Base-by-base conservation (phyloP, 2,797 vertebrate species). In the Phaenicophaeus curvirostris region DNA sequence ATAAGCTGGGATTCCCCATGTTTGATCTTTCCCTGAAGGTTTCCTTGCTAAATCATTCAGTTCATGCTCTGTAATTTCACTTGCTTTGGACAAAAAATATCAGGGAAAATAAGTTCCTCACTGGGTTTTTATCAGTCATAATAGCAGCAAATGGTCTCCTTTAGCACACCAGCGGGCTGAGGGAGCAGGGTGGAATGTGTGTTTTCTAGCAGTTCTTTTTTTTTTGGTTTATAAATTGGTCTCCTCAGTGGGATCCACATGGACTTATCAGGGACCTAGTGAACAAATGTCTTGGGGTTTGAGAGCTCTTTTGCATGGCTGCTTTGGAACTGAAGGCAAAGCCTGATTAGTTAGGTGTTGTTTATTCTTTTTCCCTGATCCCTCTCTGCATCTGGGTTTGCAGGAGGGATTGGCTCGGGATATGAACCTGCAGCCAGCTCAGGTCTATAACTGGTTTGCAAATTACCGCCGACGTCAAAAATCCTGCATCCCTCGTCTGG, bases 401-500 rank as follows among this genome's bases (percentile, higher is more conserved):
- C 94, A 98, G 97, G 97, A 98, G 33, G 15, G 3, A 11, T 74
- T 98, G 92, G 97, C 96, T 61, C 63, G 1, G 17, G 90, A 94
- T 37, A 63, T 66, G 11, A 90, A 93, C 61, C 77, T 98, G 79
- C 94, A 93, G 28, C 69, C 66, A 17, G 42, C 61, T 54, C 97
- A 97, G 80, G 53, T 97, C 65, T 97, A 96, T 89, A 98, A 97
- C 5, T 97, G 97, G 98, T 98, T 98, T 82, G 96, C 97, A 73
- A 98, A 98, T 71, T 97, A 97, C 48, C 96, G 95, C 15, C 80
- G 94, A 18, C 96, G 96, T 25, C 93, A 82, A 15, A 93, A 95
- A 54, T 61, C 87, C 24, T 11, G 11, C 15, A 37, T n/a, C 5
- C 14, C 4, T 87, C 33, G 0, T 5, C 8, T 0, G 7, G 31